These are phyloP conservation scores for Epizoanthus ramosus DNA, from an alignment of 92 coral and sea anemone genomes.

Conservation along the genomic window DNA sequence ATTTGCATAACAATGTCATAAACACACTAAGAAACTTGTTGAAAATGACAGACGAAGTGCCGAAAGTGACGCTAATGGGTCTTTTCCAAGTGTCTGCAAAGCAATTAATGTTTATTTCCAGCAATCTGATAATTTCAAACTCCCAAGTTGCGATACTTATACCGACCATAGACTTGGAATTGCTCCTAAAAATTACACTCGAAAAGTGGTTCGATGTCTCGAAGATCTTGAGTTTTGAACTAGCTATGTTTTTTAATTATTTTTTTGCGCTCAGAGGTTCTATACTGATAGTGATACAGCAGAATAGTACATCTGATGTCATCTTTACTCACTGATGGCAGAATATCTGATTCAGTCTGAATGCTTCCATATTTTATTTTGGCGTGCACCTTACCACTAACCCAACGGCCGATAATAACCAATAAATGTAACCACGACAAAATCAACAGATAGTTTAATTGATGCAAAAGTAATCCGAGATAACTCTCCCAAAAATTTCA, in stretches of 20 bases:
- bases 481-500: neutral
- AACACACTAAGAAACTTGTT: conserved; percentile 16
- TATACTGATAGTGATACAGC: too few relatives aligned
- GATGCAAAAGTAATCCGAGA: neutral
- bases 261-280: too few relatives aligned
- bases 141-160: neutral
- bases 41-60: neutral
- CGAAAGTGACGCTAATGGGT: conserved; percentile 1
- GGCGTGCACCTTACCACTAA: neutral
- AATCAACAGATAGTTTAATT: conserved; percentile 1
- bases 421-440: neutral
- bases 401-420: neutral
- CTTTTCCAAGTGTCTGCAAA: neutral
- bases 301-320: too few relatives aligned
- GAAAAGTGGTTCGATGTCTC: neutral
- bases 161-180: conserved; percentile 3
- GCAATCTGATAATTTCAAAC: conserved; percentile 1
- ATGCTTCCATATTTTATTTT: neutral
- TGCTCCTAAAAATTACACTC: neutral
- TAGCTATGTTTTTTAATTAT: too few relatives aligned
- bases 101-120: conserved; percentile 40
- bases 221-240: too few relatives aligned
- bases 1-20: conserved; percentile 42
- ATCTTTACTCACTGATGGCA: too few relatives aligned
- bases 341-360: too few relatives aligned